A percentile compares a stretch with the other conserved stretches of the same genome.
Conservation (phyloP, 2,797 vertebrate genomes). For the Prunella strophiata region DNA sequence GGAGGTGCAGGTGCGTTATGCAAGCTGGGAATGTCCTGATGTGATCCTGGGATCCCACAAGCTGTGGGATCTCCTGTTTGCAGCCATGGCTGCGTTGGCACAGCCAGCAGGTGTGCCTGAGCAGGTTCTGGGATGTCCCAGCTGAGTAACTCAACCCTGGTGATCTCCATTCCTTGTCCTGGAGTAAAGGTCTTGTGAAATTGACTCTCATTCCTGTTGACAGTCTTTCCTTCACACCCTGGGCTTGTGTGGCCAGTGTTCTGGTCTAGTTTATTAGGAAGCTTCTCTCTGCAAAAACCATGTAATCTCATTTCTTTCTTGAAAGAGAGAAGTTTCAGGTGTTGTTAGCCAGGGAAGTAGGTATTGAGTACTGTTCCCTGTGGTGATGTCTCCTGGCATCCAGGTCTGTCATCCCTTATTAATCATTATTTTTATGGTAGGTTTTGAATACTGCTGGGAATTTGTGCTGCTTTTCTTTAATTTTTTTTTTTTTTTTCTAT, state of each 20-base stretch:
- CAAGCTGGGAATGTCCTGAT: fast-evolving
- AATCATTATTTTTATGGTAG: background rate
- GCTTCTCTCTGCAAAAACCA: background rate
- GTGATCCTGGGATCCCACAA: background rate
- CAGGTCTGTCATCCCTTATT: background rate
- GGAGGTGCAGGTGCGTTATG: background rate
- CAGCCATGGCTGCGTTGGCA: background rate
- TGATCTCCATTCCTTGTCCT: background rate
- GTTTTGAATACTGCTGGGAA: background rate
- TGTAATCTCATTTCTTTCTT: background rate
- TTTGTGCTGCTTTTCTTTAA: background rate
- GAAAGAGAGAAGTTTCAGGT: background rate
- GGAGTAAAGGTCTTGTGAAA: background rate
- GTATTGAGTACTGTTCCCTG: background rate
- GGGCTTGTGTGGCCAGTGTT: background rate
- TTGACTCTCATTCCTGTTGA: background rate
- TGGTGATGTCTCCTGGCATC: background rate
- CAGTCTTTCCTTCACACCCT: background rate
- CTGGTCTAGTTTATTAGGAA: background rate
- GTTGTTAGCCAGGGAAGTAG: background rate
- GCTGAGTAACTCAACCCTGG: background rate
- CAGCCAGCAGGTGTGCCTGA: background rate
- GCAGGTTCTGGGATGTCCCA: background rate
- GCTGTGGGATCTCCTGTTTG: background rate
- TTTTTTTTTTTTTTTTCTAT: background rate